Percentiles rank a stretch among this genome's conserved stretches.
phyloP scores from a whole-genome alignment of 1,140 invertebrate genomes.

The Diabrotica virgifera region DNA sequence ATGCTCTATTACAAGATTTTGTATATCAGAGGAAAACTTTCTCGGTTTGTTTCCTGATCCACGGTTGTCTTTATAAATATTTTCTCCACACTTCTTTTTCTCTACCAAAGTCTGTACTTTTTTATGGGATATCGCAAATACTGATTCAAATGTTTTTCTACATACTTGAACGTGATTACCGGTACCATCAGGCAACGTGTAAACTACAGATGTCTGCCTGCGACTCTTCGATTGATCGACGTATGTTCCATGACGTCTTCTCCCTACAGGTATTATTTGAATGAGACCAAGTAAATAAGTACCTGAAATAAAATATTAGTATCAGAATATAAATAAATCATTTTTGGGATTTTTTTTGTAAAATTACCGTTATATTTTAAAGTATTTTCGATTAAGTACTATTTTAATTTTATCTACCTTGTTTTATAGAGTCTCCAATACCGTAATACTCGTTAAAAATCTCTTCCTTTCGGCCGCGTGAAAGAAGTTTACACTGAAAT shows the following conservation, averaged over 20 bases:
- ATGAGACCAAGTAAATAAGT: neutral
- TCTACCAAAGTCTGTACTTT: neutral
- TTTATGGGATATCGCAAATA: neutral
- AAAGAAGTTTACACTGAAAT: too few species aligned
- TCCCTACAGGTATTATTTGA: neutral
- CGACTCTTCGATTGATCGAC: neutral
- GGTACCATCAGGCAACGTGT: neutral
- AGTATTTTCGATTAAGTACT: too few species aligned
- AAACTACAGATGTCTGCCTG: neutral
- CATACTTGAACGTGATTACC: neutral
- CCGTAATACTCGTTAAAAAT: too few species aligned
- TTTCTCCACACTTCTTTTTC: constrained; percentile 3
- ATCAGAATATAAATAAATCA: too few species aligned
- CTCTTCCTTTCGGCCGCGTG: too few species aligned
- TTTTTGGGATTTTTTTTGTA: too few species aligned
- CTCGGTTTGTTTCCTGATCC: neutral
- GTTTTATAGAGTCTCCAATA: too few species aligned
- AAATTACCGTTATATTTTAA: too few species aligned
- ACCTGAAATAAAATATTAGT: too few species aligned
- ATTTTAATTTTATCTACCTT: too few species aligned
- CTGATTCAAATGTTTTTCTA: neutral
- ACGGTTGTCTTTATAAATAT: constrained; percentile 4
- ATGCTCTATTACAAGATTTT: neutral
- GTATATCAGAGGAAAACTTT: constrained; percentile 1
- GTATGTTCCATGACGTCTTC: neutral